These are phyloP conservation scores for Macaca mulatta DNA, from an alignment of 2,113 vertebrate genomes.

Conservation along the genomic window DNA sequence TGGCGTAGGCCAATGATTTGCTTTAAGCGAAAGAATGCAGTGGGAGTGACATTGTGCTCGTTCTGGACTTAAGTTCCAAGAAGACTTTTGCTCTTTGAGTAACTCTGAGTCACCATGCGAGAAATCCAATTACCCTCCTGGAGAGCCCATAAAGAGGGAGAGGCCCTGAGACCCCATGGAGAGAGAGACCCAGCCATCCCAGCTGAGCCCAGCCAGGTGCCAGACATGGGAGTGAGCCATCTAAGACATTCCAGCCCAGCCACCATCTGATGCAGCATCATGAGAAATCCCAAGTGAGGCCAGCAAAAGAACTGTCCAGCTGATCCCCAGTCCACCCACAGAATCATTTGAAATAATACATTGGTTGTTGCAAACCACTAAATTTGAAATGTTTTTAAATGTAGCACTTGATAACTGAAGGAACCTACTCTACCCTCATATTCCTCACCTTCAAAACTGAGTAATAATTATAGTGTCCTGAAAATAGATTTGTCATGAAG, in stretches of 20 bases:
- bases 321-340: neutral
- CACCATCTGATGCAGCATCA: constrained; percentile 34
- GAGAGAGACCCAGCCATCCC: neutral
- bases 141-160: neutral
- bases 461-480: neutral
- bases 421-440: neutral
- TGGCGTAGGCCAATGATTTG: neutral
- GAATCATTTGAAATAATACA: neutral
- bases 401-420: neutral
- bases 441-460: neutral
- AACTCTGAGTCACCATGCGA: neutral
- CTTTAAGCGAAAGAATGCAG: neutral
- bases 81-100: neutral
- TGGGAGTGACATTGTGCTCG: neutral
- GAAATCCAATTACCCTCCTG: neutral
- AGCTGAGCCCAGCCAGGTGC: constrained; percentile 50
- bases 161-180: neutral
- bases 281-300: constrained; percentile 48
- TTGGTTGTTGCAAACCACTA: neutral
- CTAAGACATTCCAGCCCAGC: neutral
- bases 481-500: neutral
- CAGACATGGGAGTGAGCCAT: neutral
- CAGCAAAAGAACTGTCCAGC: neutral
- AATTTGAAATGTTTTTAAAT: neutral
- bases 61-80: neutral